Conservation (phyloP, 2,797 vertebrate species). For the Pogoniulus pusillus region DNA sequence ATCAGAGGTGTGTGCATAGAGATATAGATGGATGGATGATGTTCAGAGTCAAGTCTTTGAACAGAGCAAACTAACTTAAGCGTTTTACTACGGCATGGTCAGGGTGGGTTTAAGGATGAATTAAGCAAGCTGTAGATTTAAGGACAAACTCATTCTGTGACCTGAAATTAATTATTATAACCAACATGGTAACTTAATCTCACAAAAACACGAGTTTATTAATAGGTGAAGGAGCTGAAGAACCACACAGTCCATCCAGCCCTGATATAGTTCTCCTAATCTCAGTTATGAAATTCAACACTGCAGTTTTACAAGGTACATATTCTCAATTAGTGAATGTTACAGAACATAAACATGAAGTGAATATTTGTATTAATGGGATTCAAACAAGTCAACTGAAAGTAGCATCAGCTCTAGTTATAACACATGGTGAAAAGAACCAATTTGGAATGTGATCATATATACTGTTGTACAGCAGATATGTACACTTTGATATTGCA, state of each 20-base stretch:
- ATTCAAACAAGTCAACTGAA: slow-evolving; percentile 66
- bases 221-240: slow-evolving; percentile 64
- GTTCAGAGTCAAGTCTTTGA: neutral
- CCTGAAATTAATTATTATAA: slow-evolving; percentile 75
- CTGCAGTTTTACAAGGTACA: slow-evolving; percentile 69
- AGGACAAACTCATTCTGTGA: slow-evolving; percentile 58
- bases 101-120: slow-evolving; percentile 52
- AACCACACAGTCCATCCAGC: slow-evolving; percentile 53
- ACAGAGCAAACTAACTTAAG: slow-evolving; percentile 9
- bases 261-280: slow-evolving; percentile 58
- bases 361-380: slow-evolving; percentile 63
- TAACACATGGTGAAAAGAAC: slow-evolving; percentile 63
- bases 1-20: neutral
- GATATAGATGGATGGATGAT: neutral
- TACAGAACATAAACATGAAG: slow-evolving; percentile 68
- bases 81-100: neutral
- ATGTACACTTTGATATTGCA: slow-evolving; percentile 61
- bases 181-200: slow-evolving; percentile 74
- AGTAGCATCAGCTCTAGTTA: slow-evolving; percentile 43
- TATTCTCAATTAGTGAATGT: slow-evolving; percentile 64
- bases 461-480: slow-evolving; percentile 64
- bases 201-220: slow-evolving; percentile 75
- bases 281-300: slow-evolving; percentile 58
- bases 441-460: slow-evolving; percentile 58
- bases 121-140: slow-evolving; percentile 62